phyloP scores from a whole-genome alignment of 2,113 vertebrate genomes.

The Halichoerus grypus region DNA sequence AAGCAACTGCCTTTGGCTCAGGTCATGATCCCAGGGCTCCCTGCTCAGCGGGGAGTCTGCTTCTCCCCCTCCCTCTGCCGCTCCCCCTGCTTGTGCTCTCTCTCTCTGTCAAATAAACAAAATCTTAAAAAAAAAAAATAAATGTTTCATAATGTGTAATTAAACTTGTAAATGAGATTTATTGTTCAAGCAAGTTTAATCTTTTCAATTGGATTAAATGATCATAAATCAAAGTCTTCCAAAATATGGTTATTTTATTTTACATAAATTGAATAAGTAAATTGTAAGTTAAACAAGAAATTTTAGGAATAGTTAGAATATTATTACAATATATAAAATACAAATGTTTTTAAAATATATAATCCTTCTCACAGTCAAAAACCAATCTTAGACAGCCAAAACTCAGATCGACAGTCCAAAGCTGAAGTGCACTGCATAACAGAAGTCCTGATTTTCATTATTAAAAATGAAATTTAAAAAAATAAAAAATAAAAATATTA shows the following conservation, averaged over 20 bases:
- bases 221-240: background rate
- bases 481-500: background rate
- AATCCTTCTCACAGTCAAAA: constrained; percentile 7
- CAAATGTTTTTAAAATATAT: background rate
- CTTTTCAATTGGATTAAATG: background rate
- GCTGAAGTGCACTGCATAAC: background rate
- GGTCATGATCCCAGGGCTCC: too few relatives aligned
- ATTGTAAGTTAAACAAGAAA: background rate
- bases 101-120: too few relatives aligned
- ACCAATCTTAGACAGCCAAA: background rate
- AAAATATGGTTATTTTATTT: constrained; percentile 27
- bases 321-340: background rate
- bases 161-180: constrained; percentile 40
- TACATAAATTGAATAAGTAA: constrained; percentile 26
- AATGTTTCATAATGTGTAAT: constrained; percentile 62
- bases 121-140: background rate
- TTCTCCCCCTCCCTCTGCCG: too few relatives aligned
- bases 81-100: too few relatives aligned
- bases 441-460: background rate
- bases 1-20: too few relatives aligned
- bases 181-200: background rate
- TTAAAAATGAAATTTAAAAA: background rate
- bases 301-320: constrained; percentile 34
- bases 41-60: too few relatives aligned
- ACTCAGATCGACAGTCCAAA: background rate